Evolutionary conservation across 2,888 invertebrate species (phyloP).

Genomic region (Macrophya alboannulata): DNA sequence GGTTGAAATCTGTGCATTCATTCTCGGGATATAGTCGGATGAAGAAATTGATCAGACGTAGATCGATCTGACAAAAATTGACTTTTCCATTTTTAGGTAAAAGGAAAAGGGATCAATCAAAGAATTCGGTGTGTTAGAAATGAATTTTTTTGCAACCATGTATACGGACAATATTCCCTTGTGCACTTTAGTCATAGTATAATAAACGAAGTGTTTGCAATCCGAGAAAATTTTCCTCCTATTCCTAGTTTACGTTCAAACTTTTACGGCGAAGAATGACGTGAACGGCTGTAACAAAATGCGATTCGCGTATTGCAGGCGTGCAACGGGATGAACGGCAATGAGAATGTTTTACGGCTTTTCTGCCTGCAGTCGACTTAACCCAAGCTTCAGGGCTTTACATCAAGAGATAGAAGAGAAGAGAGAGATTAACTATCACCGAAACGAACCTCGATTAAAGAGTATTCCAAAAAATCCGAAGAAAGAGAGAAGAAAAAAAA

Average conservation of each 20-base stretch:
- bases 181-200: neutral
- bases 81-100: no score
- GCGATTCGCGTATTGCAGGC: slow-evolving; percentile 43
- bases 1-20: no score
- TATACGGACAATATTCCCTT: no score
- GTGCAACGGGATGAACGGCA: slow-evolving; percentile 43
- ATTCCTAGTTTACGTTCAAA: slow-evolving; percentile 35
- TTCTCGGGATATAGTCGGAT: neutral
- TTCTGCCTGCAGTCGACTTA: slow-evolving; percentile 6
- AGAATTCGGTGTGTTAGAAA: no score
- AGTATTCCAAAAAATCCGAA: neutral
- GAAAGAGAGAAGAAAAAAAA: neutral
- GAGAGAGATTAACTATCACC: neutral
- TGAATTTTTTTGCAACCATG: no score
- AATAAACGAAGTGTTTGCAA: slow-evolving; percentile 46
- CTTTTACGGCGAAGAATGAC: slow-evolving; percentile 38
- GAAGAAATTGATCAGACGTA: neutral
- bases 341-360: slow-evolving; percentile 45
- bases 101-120: no score
- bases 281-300: slow-evolving; percentile 39
- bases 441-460: neutral
- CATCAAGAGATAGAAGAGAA: neutral
- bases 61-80: neutral
- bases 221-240: slow-evolving; percentile 27
- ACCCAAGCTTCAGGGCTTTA: neutral